A percentile compares a stretch with the other conserved stretches of the same genome.
Evolutionary conservation across 2,113 vertebrate genomes (phyloP).

Genomic region (Zingel zingel): DNA sequence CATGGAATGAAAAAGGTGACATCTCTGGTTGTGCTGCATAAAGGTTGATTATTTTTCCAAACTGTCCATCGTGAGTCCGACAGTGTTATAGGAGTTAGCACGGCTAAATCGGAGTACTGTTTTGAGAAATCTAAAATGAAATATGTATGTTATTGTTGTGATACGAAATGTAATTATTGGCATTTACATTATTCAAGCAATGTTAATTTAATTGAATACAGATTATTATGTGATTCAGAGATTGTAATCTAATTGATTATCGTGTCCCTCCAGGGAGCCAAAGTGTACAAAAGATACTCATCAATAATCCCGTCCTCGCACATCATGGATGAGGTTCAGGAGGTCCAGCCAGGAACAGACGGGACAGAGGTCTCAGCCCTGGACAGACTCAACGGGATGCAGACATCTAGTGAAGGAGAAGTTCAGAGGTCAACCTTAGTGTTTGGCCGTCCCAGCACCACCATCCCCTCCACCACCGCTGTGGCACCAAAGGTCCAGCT

Average conservation of each 20-base stretch:
- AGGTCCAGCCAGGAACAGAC: constrained; percentile 65
- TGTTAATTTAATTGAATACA: neutral
- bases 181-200: neutral
- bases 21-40: neutral
- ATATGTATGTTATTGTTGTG: neutral
- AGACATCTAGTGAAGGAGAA: constrained; percentile 58
- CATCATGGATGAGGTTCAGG: constrained; percentile 76
- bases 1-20: neutral
- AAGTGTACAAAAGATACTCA: constrained; percentile 81
- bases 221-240: neutral
- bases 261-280: constrained; percentile 70
- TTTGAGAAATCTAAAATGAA: neutral
- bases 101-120: neutral
- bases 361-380: constrained; percentile 33
- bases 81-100: too few relatives aligned
- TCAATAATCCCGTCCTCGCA: constrained; percentile 81
- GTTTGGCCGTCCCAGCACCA: constrained; percentile 76
- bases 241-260: constrained; percentile 25
- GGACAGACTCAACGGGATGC: constrained; percentile 78
- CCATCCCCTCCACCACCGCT: constrained; percentile 57
- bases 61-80: neutral
- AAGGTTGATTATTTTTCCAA: neutral
- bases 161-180: neutral
- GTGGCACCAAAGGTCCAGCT: constrained; percentile 81
- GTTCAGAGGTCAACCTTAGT: constrained; percentile 67